Conservation (phyloP, 2,888 invertebrate genomes). For the Eledona agricola region DNA sequence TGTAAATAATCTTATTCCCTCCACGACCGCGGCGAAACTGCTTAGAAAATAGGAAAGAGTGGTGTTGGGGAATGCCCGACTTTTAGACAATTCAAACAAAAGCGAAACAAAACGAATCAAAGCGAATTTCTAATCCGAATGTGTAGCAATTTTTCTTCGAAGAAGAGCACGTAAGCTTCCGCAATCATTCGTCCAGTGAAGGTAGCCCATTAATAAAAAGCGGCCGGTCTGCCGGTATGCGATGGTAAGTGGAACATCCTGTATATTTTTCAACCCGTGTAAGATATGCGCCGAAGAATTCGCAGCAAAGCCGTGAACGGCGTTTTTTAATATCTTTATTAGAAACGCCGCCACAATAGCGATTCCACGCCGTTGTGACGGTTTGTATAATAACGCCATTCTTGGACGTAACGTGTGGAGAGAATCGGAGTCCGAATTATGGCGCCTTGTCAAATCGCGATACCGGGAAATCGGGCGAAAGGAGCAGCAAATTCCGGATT, state of each 20-base stretch:
- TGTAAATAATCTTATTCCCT: no score
- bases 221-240: constrained; percentile 1
- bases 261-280: constrained; percentile 6
- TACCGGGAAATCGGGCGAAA: constrained; percentile 2
- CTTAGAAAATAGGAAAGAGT: no score
- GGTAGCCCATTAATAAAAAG: no score
- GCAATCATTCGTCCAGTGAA: no score
- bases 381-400: constrained; percentile 20
- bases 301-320: constrained; percentile 1
- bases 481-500: constrained; percentile 1
- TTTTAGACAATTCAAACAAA: no score
- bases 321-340: constrained; percentile 15
- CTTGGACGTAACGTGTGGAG: constrained; percentile 12
- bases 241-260: constrained; percentile 3
- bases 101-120: no score
- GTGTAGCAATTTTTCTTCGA: no score
- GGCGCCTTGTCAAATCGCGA: constrained; percentile 9
- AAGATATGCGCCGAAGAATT: constrained; percentile 2
- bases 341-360: constrained; percentile 23
- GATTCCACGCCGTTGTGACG: constrained; percentile 17
- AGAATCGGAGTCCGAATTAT: constrained; percentile 11
- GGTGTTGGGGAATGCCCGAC: no score
- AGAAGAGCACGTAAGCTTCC: no score
- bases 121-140: no score
- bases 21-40: no score